Percentiles rank a stretch among this genome's conserved stretches.
Conservation (phyloP, 2,113 vertebrate species). For the Halcyon senegalensis region DNA sequence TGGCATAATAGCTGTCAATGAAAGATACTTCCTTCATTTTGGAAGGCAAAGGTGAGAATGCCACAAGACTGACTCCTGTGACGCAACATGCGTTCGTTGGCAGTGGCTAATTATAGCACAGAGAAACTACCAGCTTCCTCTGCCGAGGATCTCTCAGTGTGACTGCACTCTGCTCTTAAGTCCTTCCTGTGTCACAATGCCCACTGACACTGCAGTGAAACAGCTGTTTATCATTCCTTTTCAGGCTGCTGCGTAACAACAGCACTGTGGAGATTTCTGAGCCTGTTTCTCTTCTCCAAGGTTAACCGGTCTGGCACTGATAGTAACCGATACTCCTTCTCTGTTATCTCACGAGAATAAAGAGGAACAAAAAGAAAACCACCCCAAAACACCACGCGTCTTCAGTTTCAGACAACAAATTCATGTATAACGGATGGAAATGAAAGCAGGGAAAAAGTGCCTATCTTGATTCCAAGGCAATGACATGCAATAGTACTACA, state of each 20-base stretch:
- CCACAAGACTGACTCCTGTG: constrained; percentile 14
- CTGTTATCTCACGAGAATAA: not conserved
- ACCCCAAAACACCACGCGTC: not conserved
- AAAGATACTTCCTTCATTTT: not conserved
- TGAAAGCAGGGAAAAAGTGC: not conserved
- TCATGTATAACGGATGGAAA: not conserved
- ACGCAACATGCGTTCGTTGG: not conserved
- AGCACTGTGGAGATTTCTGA: not conserved
- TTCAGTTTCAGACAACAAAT: not conserved
- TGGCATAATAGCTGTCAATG: not conserved
- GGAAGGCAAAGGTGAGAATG: constrained; percentile 43
- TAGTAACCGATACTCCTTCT: not conserved
- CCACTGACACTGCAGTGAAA: not conserved
- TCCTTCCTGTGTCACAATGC: not conserved
- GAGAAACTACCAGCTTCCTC: not conserved
- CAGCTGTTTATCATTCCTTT: not conserved
- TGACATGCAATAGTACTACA: not conserved
- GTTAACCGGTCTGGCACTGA: not conserved
- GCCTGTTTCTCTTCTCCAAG: not conserved
- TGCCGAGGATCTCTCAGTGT: not conserved
- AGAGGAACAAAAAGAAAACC: not conserved
- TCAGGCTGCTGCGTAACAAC: not conserved
- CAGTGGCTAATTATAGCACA: constrained; percentile 51
- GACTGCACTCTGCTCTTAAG: not conserved
- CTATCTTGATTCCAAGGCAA: not conserved